Evolutionary conservation across 2,888 invertebrate genomes (phyloP).

Genomic region (Cyclophora punctaria): DNA sequence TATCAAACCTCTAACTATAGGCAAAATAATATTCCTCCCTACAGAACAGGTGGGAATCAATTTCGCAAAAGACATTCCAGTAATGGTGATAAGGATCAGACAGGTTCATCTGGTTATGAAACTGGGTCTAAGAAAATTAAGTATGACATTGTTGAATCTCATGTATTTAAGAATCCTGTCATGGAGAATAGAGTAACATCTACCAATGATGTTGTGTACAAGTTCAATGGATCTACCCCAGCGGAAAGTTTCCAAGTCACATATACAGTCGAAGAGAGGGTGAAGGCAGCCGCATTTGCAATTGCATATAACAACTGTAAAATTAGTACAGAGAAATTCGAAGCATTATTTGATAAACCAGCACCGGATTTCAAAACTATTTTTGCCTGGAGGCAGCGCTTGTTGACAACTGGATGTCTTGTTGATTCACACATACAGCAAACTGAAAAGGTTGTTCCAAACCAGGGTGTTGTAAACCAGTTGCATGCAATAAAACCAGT

Average conservation of each 20-base stretch:
- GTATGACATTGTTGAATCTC: conserved; percentile 32
- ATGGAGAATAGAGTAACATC: conserved; percentile 67
- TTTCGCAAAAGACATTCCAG: conserved; percentile 47
- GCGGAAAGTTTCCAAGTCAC: conserved; percentile 50
- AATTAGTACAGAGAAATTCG: conserved; percentile 59
- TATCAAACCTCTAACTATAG: conserved; percentile 31
- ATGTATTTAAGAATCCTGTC: conserved; percentile 43
- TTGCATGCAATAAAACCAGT: conserved; percentile 16
- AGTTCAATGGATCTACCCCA: conserved; percentile 47
- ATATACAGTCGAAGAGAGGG: conserved; percentile 59
- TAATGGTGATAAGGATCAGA: conserved; percentile 48
- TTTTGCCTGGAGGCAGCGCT: conserved; percentile 60
- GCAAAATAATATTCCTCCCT: conserved; percentile 33
- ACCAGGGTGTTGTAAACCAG: too few species aligned
- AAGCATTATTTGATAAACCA: conserved; percentile 54
- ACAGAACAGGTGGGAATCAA: conserved; percentile 34
- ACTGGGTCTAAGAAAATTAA: conserved; percentile 46
- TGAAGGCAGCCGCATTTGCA: conserved; percentile 59
- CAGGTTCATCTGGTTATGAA: conserved; percentile 55
- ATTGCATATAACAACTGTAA: conserved; percentile 63
- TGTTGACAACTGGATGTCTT: conserved; percentile 58
- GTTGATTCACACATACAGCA: conserved; percentile 44
- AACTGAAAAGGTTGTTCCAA: too few species aligned
- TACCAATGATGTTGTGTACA: conserved; percentile 51
- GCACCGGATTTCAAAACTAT: conserved; percentile 69